Evolutionary conservation across 2,797 vertebrate species (phyloP), one percentile per base, ranked within the genome.

Genomic region (Sebastiscus tertius): DNA sequence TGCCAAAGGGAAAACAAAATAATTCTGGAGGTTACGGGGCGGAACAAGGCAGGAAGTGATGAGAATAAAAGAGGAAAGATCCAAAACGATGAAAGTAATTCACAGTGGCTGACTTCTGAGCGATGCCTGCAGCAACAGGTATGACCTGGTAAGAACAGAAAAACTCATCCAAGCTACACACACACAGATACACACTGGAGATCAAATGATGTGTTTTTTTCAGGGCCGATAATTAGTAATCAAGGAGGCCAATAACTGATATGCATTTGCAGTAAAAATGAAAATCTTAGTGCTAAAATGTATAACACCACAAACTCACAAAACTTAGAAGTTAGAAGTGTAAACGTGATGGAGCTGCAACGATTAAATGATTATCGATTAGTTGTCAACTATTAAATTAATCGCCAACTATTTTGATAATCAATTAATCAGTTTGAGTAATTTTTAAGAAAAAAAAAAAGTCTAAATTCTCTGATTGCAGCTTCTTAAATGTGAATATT

Each of bases 61-160:
- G 33, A 27, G 49, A 74, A 62, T 46, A 79, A 58, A 68, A 75
- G 55, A 76, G 60, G 29, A 65, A 52, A 26, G 29, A 75, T 79
- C 13, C 7, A 67, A 56, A 71, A 61, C 4, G 3, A 70, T 24
- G 22, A 59, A 70, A 82, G 65, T 8, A 27, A 79, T 42, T 67
- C 66, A 60, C 3, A 0, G 39, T 39, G 46, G 59, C 49, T 61
- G 68, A 65, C 61, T 55, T 67, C n/a, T n/a, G 34, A 69, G 72
- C 29, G 1, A 11, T 5, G 75, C 65, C 76, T 78, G 39, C 11
- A 58, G 67, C 62, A 12, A 63, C 31, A 26, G 33, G 52, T 42
- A 63, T 13, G 4, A 67, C 27, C 8, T 18, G 22, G 22, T 34
- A 4, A 22, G 18, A 67, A 22, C 11, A 26, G 29, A 34, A 62